A percentile compares a stretch with the other conserved stretches of the same genome.
phyloP scores from a whole-genome alignment of 2,888 invertebrate species.

The Tetragonisca angustula region DNA sequence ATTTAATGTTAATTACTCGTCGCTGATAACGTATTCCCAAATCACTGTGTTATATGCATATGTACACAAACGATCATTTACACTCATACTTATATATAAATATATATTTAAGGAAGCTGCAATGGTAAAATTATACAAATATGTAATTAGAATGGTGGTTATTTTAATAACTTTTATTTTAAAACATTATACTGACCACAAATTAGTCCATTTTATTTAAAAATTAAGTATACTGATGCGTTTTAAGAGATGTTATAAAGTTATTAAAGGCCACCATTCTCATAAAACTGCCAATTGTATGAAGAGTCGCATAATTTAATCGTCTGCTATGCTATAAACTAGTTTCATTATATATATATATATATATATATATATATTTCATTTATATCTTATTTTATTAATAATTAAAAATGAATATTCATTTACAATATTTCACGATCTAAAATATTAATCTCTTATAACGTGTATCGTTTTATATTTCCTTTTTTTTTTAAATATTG shows the following conservation, averaged over 20 bases:
- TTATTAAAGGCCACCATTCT: constrained; percentile 64
- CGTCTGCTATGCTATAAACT: constrained; percentile 49
- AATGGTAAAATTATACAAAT: constrained; percentile 63
- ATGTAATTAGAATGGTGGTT: constrained; percentile 65
- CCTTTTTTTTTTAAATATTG: not conserved
- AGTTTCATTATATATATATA: constrained; percentile 44
- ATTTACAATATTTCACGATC: not conserved
- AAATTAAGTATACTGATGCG: constrained; percentile 7
- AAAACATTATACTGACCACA: constrained; percentile 11
- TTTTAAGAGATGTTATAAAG: constrained; percentile 18
- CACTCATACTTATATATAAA: constrained; percentile 68
- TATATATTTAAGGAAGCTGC: constrained; percentile 69
- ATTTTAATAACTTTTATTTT: constrained; percentile 48
- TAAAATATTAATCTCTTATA: constrained; percentile 1
- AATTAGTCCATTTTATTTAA: constrained; percentile 38
- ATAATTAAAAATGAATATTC: constrained; percentile 2
- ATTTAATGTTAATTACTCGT: constrained; percentile 48
- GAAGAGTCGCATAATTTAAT: constrained; percentile 56
- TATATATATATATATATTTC: constrained; percentile 26
- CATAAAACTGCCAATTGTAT: constrained; percentile 70
- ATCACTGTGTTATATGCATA: constrained; percentile 59
- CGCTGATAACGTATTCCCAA: constrained; percentile 44
- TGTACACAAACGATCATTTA: constrained; percentile 69
- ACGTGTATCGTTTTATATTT: constrained; percentile 10
- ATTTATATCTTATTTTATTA: constrained; percentile 3